Base-by-base conservation (phyloP, 2,113 vertebrate genomes). In the Arizona elegans region DNA sequence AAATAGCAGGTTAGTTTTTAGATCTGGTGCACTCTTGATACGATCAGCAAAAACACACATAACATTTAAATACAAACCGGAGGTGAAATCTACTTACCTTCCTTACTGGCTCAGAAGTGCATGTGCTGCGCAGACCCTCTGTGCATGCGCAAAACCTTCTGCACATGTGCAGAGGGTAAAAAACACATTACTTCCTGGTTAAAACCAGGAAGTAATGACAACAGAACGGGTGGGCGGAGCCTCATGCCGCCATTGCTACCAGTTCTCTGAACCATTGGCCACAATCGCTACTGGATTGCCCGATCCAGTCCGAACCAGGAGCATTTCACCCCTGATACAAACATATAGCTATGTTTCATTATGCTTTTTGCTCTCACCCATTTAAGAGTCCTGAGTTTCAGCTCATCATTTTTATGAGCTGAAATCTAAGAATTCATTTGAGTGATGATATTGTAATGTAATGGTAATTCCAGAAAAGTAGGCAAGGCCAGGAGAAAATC, bases 41-140 rank as follows among this genome's bases (percentile, higher is more conserved):
- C 90, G 75, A 88, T 58, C 59, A 93, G 55, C 6, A 65, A 90
- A 94, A 95, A 85, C 50, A 9, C 26, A 86, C 91, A 11, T 86
- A 90, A 90, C 8, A 0, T 86, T 95, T 23, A 92, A 94, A 24
- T 0, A 3, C 33, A 47, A 2, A 47, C 43, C 43, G 5, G 43
- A 5, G 43, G 43, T 47, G 43, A 47, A 47, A 47, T 47, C 43
- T 47, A 47, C 43, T 47, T 47, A 47, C 43, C 43, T 47, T 47
- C 43, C 43, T 47, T 47, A 47, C 43, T 4, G 43, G 43, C 5
- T 47, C 43, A 47, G 43, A 47, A 47, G 43, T 47, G 43, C 43
- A 47, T 47, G 43, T 5, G 4, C 43, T 0, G 43, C 43, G 4
- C 43, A 47, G 43, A 47, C 43, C 43, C 43, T 47, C 43, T 47